phyloP scores from a whole-genome alignment of 2,113 vertebrate species.

The Morone chrysops region DNA sequence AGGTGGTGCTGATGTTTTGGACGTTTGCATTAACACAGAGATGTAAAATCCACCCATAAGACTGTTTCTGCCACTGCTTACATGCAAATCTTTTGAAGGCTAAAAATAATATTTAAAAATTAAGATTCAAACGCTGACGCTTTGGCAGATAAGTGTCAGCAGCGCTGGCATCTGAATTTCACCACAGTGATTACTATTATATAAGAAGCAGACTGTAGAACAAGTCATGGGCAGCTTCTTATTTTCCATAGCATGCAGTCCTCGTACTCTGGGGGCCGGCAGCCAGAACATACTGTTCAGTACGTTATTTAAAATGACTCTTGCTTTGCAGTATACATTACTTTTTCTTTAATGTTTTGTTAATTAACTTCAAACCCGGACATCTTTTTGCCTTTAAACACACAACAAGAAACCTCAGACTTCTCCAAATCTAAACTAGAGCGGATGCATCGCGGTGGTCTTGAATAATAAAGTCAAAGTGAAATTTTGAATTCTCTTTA shows the following conservation, averaged over 20 bases:
- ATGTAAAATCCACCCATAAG: neutral
- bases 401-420: neutral
- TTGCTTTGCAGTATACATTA: neutral
- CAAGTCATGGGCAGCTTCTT: slow-evolving; percentile 13
- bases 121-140: slow-evolving; percentile 48
- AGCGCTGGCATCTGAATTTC: slow-evolving; percentile 40
- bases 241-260: slow-evolving; percentile 12
- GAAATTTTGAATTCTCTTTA: neutral
- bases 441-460: neutral
- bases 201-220: slow-evolving; percentile 46
- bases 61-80: neutral
- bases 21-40: neutral
- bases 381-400: neutral
- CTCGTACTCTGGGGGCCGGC: neutral
- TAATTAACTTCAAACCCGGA: neutral
- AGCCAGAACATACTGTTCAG: slow-evolving; percentile 1
- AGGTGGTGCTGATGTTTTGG: neutral
- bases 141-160: slow-evolving; percentile 58
- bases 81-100: slow-evolving; percentile 30
- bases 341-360: neutral
- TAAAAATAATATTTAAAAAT: slow-evolving; percentile 43
- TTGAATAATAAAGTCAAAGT: neutral
- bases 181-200: slow-evolving; percentile 56
- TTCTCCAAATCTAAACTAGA: neutral
- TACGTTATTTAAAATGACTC: neutral